Conservation (phyloP, 2,113 vertebrate genomes). For the Nothoprocta pentlandii region DNA sequence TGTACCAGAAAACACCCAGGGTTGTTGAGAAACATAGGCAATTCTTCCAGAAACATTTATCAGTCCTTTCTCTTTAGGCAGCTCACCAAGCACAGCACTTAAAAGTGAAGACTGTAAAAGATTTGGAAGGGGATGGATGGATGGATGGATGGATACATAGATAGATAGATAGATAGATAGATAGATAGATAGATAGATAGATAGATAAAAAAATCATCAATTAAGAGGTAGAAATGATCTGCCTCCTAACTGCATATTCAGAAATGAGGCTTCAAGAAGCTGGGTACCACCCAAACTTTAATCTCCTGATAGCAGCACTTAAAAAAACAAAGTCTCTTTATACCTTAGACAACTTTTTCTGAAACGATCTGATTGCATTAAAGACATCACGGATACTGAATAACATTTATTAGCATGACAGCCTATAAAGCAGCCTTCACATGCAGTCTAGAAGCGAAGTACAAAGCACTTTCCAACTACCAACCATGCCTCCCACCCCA, state of each 20-base stretch:
- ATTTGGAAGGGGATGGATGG: neutral
- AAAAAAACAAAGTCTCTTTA: neutral
- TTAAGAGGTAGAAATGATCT: neutral
- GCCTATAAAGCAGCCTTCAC: neutral
- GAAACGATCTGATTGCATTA: neutral
- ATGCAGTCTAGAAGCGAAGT: neutral
- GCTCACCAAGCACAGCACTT: slow-evolving; percentile 89
- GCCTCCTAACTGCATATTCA: neutral
- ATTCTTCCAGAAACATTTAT: slow-evolving; percentile 86
- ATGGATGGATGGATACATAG: too few species aligned
- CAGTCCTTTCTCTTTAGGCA: slow-evolving; percentile 83
- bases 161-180: too few species aligned
- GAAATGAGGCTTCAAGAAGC: neutral
- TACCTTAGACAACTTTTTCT: too few species aligned
- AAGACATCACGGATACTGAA: neutral
- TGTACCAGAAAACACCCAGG: slow-evolving; percentile 95
- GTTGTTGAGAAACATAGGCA: slow-evolving; percentile 93
- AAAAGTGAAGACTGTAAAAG: slow-evolving; percentile 90
- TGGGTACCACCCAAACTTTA: neutral
- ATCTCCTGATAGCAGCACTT: neutral
- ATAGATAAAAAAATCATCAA: neutral
- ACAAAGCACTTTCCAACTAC: neutral
- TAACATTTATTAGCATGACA: rapidly evolving
- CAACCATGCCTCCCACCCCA: neutral
- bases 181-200: too few species aligned